A percentile compares a stretch with the other conserved stretches of the same genome.
These are phyloP conservation scores for Alligator mississippiensis DNA, from an alignment of 2,113 vertebrate genomes.

Conservation along the genomic window DNA sequence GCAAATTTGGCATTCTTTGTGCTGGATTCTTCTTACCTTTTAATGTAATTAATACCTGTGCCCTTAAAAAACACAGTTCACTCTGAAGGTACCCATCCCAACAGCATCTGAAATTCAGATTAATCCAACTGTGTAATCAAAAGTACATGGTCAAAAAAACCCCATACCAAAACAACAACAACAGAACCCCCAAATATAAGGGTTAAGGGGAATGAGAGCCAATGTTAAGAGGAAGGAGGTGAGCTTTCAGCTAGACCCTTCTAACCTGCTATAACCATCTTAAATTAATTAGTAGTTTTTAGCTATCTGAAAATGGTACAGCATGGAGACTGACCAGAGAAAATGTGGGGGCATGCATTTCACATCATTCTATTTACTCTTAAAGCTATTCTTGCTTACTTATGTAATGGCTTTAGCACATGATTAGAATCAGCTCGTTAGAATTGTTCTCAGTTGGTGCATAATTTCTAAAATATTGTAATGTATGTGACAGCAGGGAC, in stretches of 20 bases:
- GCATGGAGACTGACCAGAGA: background rate
- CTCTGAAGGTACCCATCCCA: background rate
- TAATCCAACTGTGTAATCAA: background rate
- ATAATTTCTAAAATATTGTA: background rate
- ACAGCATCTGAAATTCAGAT: background rate
- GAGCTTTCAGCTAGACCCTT: background rate
- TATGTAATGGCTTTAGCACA: background rate
- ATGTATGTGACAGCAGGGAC: too few relatives aligned
- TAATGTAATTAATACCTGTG: background rate
- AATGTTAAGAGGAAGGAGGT: background rate
- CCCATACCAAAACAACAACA: too few relatives aligned
- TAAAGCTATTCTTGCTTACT: background rate
- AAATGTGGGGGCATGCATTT: background rate
- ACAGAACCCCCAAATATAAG: too few relatives aligned
- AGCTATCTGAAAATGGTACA: background rate
- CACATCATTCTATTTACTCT: background rate
- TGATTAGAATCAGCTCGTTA: background rate
- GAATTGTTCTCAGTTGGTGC: background rate
- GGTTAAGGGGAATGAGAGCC: background rate
- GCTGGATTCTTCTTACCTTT: background rate
- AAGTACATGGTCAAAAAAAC: background rate
- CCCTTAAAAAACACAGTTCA: background rate
- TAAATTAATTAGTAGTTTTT: background rate
- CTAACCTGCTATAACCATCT: background rate
- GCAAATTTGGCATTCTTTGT: background rate